These are phyloP conservation scores for Mercenaria mercenaria DNA, from an alignment of 1,140 invertebrate genomes.

Conservation along the genomic window DNA sequence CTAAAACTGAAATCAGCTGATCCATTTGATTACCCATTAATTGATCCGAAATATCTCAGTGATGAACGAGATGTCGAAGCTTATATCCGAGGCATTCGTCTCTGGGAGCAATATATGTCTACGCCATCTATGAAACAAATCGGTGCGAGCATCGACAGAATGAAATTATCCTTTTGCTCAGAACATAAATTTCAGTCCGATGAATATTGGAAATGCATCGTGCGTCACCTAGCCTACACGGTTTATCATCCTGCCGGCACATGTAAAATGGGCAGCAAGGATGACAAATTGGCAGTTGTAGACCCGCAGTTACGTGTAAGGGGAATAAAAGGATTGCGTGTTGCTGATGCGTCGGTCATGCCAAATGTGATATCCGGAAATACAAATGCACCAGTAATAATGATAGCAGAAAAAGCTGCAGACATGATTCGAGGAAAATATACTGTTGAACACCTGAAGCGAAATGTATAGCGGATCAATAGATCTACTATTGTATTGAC, in stretches of 20 bases:
- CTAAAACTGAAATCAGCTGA: slow-evolving; percentile 87
- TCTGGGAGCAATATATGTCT: slow-evolving; percentile 62
- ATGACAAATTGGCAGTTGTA: slow-evolving; percentile 94
- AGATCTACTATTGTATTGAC: too few species aligned
- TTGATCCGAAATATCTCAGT: slow-evolving; percentile 89
- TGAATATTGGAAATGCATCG: slow-evolving; percentile 82
- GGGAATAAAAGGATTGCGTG: slow-evolving; percentile 68
- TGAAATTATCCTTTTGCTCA: slow-evolving; percentile 59
- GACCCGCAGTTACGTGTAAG: slow-evolving; percentile 89
- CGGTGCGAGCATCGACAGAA: slow-evolving; percentile 61
- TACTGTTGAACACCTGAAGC: neutral
- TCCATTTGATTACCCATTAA: slow-evolving; percentile 92
- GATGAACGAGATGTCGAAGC: slow-evolving; percentile 72
- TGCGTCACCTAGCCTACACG: slow-evolving; percentile 87
- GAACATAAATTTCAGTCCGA: slow-evolving; percentile 74
- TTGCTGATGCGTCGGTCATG: slow-evolving; percentile 78
- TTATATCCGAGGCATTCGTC: slow-evolving; percentile 69
- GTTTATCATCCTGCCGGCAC: slow-evolving; percentile 96
- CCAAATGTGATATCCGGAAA: slow-evolving; percentile 88
- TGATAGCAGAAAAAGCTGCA: slow-evolving; percentile 95
- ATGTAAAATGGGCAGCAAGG: slow-evolving; percentile 96
- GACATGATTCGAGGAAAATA: slow-evolving; percentile 89
- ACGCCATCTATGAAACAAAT: slow-evolving; percentile 66
- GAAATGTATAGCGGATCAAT: neutral
- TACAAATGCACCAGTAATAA: slow-evolving; percentile 93